These are phyloP conservation scores for Himalopsyche kuldschensis DNA, from an alignment of 2,888 invertebrate genomes.

Conservation along the genomic window DNA sequence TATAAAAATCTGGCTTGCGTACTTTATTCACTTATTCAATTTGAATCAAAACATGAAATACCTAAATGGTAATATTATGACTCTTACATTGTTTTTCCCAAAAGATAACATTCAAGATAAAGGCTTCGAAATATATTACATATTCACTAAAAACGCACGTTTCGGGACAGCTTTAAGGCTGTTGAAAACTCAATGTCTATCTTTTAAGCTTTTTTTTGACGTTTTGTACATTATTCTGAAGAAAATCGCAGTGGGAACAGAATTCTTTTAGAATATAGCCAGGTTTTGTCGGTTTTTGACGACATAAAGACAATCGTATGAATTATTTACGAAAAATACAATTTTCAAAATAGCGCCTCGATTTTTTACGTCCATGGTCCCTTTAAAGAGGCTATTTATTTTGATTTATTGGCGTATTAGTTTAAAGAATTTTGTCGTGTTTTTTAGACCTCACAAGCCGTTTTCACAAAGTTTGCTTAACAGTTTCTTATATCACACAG, in stretches of 20 bases:
- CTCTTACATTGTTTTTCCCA: conserved; percentile 5
- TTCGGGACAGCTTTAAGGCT: not conserved
- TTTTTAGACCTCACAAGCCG: not conserved
- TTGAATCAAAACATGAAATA: not conserved
- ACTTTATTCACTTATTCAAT: not conserved
- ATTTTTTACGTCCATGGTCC: not conserved
- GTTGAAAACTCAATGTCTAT: not conserved
- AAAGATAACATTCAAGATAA: conserved; percentile 7
- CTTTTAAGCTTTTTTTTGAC: not conserved
- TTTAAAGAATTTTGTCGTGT: not conserved
- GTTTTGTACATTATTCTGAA: not conserved
- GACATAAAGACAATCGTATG: not conserved
- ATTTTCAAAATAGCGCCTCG: not conserved
- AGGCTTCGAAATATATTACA: not conserved
- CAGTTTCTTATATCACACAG: no score
- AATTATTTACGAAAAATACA: not conserved
- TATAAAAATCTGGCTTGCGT: no score
- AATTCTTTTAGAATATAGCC: not conserved
- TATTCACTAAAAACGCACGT: not conserved
- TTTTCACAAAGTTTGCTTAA: not conserved
- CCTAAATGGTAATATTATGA: conserved; percentile 3
- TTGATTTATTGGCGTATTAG: not conserved
- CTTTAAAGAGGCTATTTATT: not conserved
- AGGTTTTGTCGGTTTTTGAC: not conserved
- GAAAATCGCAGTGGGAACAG: not conserved